phyloP scores from a whole-genome alignment of 2,113 vertebrate genomes.

The Oostethus manadensis region DNA sequence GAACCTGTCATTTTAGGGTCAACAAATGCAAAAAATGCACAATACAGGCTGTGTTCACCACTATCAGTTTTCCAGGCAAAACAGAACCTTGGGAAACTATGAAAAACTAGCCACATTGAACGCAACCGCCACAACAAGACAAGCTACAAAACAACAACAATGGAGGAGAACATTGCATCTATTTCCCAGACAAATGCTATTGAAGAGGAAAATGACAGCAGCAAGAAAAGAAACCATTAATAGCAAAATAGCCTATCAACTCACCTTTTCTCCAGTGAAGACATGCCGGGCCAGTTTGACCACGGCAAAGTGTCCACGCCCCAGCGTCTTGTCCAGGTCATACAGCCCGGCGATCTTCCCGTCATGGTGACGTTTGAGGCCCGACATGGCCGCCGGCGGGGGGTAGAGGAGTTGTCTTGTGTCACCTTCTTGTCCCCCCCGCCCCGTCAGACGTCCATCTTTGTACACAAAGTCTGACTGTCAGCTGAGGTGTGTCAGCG shows the following conservation, averaged over 20 bases:
- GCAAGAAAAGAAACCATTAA: too few species aligned
- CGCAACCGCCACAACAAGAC: too few species aligned
- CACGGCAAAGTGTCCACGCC: constrained; percentile 97
- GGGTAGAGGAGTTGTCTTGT: constrained; percentile 20
- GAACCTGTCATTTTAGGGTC: too few species aligned
- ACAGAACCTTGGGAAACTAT: too few species aligned
- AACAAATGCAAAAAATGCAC: too few species aligned
- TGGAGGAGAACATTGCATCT: too few species aligned
- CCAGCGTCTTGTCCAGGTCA: constrained; percentile 96
- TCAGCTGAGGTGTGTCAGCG: constrained; percentile 3
- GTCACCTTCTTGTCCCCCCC: constrained; percentile 13
- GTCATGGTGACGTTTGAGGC: constrained; percentile 92
- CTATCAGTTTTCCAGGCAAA: too few species aligned
- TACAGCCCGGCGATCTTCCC: constrained; percentile 98
- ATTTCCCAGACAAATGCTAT: too few species aligned
- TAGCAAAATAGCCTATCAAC: neutral
- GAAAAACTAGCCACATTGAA: too few species aligned
- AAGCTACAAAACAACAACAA: too few species aligned
- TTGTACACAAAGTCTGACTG: neutral
- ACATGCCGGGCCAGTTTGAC: constrained; percentile 98
- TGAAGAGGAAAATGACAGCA: too few species aligned
- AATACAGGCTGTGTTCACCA: too few species aligned
- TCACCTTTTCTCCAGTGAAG: constrained; percentile 91
- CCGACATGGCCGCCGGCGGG: constrained; percentile 80
- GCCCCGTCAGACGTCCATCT: constrained; percentile 50